Evolutionary conservation across 2,797 vertebrate species (phyloP).

Genomic region (Macropodus opercularis): DNA sequence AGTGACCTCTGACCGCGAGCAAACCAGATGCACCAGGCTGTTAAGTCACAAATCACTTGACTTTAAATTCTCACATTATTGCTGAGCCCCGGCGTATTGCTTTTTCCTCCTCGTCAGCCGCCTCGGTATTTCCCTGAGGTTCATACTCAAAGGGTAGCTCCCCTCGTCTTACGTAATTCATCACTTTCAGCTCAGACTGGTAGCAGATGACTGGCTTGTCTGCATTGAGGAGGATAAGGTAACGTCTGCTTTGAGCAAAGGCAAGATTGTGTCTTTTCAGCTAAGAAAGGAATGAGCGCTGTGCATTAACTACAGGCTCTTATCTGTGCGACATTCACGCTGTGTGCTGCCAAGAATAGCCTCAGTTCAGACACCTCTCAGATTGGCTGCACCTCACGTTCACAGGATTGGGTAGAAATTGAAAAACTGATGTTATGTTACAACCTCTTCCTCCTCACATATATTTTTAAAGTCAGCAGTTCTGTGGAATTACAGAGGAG

Average conservation of each 20-base stretch:
- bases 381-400: slow-evolving; percentile 22
- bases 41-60: slow-evolving; percentile 27
- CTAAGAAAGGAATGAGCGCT: slow-evolving; percentile 25
- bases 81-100: slow-evolving; percentile 17
- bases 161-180: slow-evolving; percentile 35
- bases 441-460: not conserved
- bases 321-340: slow-evolving; percentile 31
- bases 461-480: not conserved
- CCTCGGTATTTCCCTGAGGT: slow-evolving; percentile 28
- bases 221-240: slow-evolving; percentile 7
- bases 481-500: not conserved
- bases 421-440: slow-evolving; percentile 23
- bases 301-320: slow-evolving; percentile 41
- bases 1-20: slow-evolving; percentile 17
- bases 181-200: slow-evolving; percentile 11
- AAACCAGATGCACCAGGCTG: not conserved
- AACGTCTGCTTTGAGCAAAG: slow-evolving; percentile 24
- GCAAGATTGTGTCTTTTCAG: slow-evolving; percentile 24
- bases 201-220: slow-evolving; percentile 21
- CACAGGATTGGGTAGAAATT: slow-evolving; percentile 8
- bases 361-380: slow-evolving; percentile 56
- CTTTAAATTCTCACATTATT: slow-evolving; percentile 18
- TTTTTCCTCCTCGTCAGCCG: slow-evolving; percentile 26
- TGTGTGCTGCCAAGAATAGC: slow-evolving; percentile 54
- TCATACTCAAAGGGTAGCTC: slow-evolving; percentile 15